Evolutionary conservation across 2,113 vertebrate species (phyloP).

Genomic region (Megatriorchis doriae): DNA sequence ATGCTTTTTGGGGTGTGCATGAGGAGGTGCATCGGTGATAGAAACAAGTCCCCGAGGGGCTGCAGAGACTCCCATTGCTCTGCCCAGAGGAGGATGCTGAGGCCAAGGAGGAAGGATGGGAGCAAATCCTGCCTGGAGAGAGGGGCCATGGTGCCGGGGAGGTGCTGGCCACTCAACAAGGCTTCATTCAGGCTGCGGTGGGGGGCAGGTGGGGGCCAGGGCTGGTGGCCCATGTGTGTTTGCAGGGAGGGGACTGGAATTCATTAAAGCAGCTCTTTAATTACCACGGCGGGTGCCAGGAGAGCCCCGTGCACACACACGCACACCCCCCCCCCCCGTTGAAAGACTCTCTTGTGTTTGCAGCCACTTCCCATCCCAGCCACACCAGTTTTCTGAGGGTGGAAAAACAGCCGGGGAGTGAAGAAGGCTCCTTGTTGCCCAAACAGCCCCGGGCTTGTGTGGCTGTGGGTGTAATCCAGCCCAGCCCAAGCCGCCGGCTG

Average conservation of each 20-base stretch:
- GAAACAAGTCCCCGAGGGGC: accelerated
- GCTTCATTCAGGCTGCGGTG: conserved; percentile 32
- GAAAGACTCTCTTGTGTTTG: conserved; percentile 17
- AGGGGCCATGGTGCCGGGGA: background rate
- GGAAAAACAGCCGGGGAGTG: conserved; percentile 37
- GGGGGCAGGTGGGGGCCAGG: background rate
- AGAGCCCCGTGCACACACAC: background rate
- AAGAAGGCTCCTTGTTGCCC: conserved; percentile 15
- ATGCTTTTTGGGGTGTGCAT: background rate
- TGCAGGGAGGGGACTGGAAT: conserved; percentile 12
- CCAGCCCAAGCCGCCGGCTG: background rate
- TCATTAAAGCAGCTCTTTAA: conserved; percentile 22
- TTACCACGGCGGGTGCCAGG: background rate
- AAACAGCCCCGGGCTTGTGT: conserved; percentile 38
- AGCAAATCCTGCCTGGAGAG: background rate
- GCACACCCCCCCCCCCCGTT: background rate
- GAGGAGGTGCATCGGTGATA: too few relatives aligned
- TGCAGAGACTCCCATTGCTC: accelerated
- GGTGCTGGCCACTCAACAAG: conserved; percentile 8
- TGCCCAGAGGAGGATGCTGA: background rate
- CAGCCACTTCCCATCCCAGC: background rate
- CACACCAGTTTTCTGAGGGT: background rate
- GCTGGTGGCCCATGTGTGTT: background rate
- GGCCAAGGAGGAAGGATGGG: background rate
- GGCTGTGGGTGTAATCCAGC: background rate